Evolutionary conservation across 2,888 invertebrate genomes (phyloP).

Genomic region (Acanthosepion lycidas): DNA sequence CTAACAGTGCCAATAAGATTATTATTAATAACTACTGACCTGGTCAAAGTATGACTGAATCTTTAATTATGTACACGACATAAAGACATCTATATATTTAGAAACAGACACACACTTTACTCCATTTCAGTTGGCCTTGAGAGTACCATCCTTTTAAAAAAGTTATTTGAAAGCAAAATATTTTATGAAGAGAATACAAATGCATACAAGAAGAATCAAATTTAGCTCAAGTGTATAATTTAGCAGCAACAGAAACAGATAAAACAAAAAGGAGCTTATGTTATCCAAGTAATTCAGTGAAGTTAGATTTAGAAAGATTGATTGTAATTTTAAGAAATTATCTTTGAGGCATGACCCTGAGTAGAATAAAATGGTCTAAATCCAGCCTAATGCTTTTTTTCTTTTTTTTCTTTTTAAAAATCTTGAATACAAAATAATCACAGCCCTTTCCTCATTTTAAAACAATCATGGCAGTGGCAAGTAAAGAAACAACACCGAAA

Average conservation of each 20-base stretch:
- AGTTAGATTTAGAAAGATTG: too few relatives aligned
- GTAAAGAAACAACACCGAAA: neutral
- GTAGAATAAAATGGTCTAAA: neutral
- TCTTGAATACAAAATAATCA: neutral
- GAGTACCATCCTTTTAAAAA: too few relatives aligned
- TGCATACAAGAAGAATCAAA: neutral
- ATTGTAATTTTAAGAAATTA: neutral
- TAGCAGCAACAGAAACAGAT: neutral
- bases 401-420: neutral
- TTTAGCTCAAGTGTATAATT: neutral
- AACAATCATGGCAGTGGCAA: neutral
- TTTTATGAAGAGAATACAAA: neutral
- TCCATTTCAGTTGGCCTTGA: too few relatives aligned
- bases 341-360: neutral
- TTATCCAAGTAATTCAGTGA: too few relatives aligned
- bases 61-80: too few relatives aligned
- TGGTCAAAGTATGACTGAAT: too few relatives aligned
- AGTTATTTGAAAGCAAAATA: neutral
- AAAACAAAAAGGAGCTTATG: neutral
- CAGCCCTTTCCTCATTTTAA: neutral
- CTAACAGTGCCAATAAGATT: too few relatives aligned
- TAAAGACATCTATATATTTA: too few relatives aligned
- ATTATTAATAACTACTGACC: too few relatives aligned
- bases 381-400: neutral
- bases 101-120: too few relatives aligned